Percentiles rank a stretch among this genome's conserved stretches.
Conservation (phyloP, 2,797 vertebrate genomes). For the Ficedula albicollis region DNA sequence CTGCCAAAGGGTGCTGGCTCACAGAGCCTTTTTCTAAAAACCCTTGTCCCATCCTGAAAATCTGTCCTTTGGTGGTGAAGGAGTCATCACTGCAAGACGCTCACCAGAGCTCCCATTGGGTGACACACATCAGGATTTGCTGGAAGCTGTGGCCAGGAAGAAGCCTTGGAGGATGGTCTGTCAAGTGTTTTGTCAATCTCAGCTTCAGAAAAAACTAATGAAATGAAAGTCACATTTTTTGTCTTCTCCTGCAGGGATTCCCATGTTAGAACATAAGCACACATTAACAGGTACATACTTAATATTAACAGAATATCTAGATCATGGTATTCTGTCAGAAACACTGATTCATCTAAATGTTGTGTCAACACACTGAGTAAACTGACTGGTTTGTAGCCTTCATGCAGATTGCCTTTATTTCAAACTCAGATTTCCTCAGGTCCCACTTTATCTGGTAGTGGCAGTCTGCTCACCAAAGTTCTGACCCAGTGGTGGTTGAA, state of each 20-base stretch:
- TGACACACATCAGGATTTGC: neutral
- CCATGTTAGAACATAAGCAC: neutral
- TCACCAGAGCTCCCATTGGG: fast-evolving
- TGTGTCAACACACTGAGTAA: neutral
- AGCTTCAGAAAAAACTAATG: neutral
- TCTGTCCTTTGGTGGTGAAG: neutral
- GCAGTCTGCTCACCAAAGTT: neutral
- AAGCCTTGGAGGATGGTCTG: neutral
- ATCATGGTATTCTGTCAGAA: neutral
- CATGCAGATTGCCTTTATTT: neutral
- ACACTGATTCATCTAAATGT: neutral
- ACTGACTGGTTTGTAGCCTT: neutral
- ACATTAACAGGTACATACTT: neutral
- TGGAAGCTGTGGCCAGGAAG: neutral
- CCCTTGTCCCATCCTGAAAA: neutral
- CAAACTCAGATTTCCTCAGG: neutral
- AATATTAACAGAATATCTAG: neutral
- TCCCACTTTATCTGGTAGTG: neutral
- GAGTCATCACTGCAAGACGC: fast-evolving
- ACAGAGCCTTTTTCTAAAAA: neutral
- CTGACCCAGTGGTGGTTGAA: neutral
- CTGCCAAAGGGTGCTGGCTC: neutral
- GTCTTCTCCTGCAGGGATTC: neutral
- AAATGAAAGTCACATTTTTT: neutral
- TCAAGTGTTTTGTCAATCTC: neutral